Percentiles rank a stretch among this genome's conserved stretches.
Conservation (phyloP, 1,140 invertebrate species). For the Ericerus pela region DNA sequence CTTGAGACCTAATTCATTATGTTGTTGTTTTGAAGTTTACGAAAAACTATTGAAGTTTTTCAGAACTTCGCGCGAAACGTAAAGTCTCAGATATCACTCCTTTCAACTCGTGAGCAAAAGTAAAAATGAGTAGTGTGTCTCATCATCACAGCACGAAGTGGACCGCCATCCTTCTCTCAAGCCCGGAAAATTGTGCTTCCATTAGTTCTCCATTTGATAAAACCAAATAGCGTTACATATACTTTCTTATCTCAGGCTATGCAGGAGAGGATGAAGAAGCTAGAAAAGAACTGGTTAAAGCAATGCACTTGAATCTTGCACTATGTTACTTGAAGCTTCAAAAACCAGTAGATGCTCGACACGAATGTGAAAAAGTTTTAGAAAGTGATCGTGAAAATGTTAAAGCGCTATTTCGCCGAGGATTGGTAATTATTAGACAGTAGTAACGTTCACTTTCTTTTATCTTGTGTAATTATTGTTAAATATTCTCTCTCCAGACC, state of each 20-base stretch:
- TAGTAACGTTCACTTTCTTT: too few species aligned
- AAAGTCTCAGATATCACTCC: too few species aligned
- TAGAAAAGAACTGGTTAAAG: constrained; percentile 47
- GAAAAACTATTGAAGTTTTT: too few species aligned
- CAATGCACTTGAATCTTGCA: constrained; percentile 67
- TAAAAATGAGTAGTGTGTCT: too few species aligned
- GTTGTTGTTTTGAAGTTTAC: too few species aligned
- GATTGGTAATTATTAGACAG: constrained; percentile 40
- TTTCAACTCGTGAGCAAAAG: too few species aligned
- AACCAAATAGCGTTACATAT: neutral
- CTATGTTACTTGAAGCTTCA: constrained; percentile 65
- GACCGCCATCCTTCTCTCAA: too few species aligned
- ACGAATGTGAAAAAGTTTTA: constrained; percentile 53
- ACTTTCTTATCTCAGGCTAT: constrained; percentile 25
- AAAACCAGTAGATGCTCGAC: constrained; percentile 54
- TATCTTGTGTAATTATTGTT: too few species aligned
- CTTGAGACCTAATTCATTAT: too few species aligned
- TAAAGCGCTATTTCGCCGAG: constrained; percentile 80
- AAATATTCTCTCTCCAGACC: constrained; percentile 36
- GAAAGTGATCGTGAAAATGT: constrained; percentile 61
- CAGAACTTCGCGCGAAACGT: too few species aligned
- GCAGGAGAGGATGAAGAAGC: constrained; percentile 36
- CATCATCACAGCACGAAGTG: too few species aligned
- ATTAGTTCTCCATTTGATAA: neutral
- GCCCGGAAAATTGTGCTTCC: neutral